phyloP scores from a whole-genome alignment of 2,113 vertebrate genomes.

The Otocyon megalotis region DNA sequence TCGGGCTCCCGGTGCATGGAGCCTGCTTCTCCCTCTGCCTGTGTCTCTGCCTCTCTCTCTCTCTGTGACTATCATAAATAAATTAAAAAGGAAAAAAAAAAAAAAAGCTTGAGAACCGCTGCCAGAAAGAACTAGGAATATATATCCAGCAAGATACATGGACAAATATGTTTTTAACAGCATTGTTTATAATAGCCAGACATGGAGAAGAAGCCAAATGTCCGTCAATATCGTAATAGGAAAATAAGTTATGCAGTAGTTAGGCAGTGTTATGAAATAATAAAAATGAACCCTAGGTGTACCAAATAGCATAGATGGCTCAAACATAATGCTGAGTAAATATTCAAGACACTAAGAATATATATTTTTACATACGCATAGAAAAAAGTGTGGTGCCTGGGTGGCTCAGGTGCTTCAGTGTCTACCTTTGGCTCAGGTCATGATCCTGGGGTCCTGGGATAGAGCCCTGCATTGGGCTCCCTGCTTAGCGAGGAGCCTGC shows the following conservation, averaged over 20 bases:
- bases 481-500: too few relatives aligned
- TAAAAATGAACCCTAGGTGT: background rate
- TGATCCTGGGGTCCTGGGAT: too few relatives aligned
- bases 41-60: too few relatives aligned
- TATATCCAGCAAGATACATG: background rate
- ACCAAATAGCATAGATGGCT: background rate
- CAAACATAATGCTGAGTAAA: slow-evolving; percentile 4
- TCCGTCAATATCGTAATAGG: background rate
- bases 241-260: background rate
- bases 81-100: too few relatives aligned
- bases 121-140: background rate
- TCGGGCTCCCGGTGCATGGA: too few relatives aligned
- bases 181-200: background rate
- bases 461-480: too few relatives aligned
- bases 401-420: too few relatives aligned
- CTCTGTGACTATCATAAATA: too few relatives aligned
- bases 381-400: background rate
- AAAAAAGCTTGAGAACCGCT: background rate
- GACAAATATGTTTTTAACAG: background rate
- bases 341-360: background rate
- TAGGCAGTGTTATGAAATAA: background rate
- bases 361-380: background rate
- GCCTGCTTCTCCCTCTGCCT: too few relatives aligned
- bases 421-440: too few relatives aligned
- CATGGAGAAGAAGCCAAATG: background rate